These are phyloP conservation scores for Tenthredo scrophulariae DNA, from an alignment of 2,888 invertebrate genomes.

Conservation along the genomic window DNA sequence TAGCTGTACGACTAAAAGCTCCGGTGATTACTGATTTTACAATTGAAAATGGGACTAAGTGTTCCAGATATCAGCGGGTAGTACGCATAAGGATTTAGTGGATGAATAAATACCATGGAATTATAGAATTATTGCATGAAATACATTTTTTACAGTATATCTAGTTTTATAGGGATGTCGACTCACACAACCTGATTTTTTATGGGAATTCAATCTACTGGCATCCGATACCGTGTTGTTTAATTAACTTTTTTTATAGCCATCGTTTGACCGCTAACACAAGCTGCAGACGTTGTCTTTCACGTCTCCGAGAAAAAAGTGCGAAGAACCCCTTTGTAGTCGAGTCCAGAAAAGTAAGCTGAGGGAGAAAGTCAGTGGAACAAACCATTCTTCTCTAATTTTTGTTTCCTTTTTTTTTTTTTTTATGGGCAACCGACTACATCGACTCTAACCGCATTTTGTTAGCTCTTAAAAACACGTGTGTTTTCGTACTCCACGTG, in stretches of 20 bases:
- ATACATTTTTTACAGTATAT: neutral
- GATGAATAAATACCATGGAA: neutral
- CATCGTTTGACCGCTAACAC: neutral
- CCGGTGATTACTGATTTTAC: neutral
- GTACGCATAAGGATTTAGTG: neutral
- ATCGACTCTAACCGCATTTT: constrained; percentile 10
- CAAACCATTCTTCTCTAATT: neutral
- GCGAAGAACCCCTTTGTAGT: neutral
- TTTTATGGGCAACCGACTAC: neutral
- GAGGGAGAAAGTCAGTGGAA: neutral
- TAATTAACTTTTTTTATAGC: neutral
- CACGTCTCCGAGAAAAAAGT: neutral
- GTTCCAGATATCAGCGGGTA: neutral
- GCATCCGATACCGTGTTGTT: neutral
- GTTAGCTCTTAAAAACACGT: neutral
- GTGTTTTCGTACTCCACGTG: neutral
- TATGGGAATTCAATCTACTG: neutral
- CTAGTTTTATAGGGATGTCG: neutral
- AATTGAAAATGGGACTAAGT: neutral
- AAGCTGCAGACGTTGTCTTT: neutral
- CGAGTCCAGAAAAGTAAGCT: neutral
- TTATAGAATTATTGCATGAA: neutral
- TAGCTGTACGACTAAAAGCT: neutral
- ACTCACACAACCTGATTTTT: neutral
- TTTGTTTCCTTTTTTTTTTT: neutral